Conservation (phyloP, 2,113 vertebrate genomes). For the Heterotilapia buettikoferi region DNA sequence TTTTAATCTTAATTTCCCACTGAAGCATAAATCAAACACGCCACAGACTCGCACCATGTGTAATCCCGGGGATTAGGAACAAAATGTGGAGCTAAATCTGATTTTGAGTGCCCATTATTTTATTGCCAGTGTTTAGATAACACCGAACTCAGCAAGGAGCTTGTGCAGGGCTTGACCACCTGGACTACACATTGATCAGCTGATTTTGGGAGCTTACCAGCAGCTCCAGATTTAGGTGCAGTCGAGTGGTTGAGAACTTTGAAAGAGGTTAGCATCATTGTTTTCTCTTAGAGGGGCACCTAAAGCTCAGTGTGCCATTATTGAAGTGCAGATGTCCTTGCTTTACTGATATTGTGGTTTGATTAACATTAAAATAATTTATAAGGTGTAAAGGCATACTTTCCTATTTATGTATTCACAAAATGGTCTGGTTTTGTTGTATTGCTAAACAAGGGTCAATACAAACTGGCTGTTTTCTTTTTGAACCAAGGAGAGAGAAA, state of each 20-base stretch:
- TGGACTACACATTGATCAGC: background rate
- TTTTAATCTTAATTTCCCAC: background rate
- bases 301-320: background rate
- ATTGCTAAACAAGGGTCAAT: background rate
- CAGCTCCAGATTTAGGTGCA: slow-evolving; percentile 16
- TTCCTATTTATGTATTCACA: background rate
- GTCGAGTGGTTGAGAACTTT: slow-evolving; percentile 23
- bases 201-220: background rate
- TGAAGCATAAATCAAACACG: background rate
- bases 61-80: background rate
- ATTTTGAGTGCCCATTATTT: background rate
- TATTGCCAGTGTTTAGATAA: background rate
- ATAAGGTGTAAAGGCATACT: background rate
- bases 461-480: background rate
- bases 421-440: background rate
- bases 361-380: background rate
- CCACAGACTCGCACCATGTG: background rate
- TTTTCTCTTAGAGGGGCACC: slow-evolving; percentile 2
- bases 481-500: background rate
- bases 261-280: slow-evolving; percentile 10
- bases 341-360: background rate
- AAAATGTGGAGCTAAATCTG: background rate
- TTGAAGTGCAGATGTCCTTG: background rate
- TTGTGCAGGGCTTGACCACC: background rate
- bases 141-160: background rate